Base-by-base conservation (phyloP, 1,140 invertebrate species). In the Oryctes rhinoceros region DNA sequence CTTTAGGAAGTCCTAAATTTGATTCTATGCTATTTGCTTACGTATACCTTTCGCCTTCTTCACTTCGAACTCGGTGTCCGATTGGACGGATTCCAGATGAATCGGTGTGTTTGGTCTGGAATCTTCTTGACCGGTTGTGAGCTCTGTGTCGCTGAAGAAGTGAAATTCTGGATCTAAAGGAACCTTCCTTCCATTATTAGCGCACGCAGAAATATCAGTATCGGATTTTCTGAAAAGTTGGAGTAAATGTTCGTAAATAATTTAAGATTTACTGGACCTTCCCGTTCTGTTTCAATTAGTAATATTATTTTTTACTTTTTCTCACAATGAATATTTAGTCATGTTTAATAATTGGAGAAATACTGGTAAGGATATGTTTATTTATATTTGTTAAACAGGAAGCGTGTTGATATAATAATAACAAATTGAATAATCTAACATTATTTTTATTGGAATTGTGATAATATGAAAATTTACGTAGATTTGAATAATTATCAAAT, bases 11-110 rank as follows among this genome's bases (percentile, higher is more conserved):
- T 53, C 18, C 2, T 13, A 5, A 71, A 59, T 15, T 3, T 53
- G 13, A 9, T 48, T 6, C 2, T 67, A 0, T 39, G 3, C 15
- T n/a, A 3, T 74, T 74, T 74, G 20, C 20, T 75, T 13, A 84
- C 7, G 83, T n/a, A 86, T 89, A 88, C 82, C 90, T 83, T 92
- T 90, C 39, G 93, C 90, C 79, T 92, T 91, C 6, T 92, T 91
- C 81, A 95, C 92, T 88, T 98, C 97, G 84, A 97, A 94, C 87
- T 99, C 97, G 0, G 96, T 97, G 87, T 99, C 97, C 20, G 96
- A 98, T 87, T 97, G 96, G 53, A 96, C 93, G 7, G 96, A 95
- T 37, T 87, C 87, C 4, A 87, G 78, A 75, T 85, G 84, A 71
- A 84, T 81, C n/a, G 86, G 86, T n/a, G 85, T 86, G 78, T 81